Evolutionary conservation across 2,113 vertebrate species (phyloP), one percentile per base, ranked within the genome.

Genomic region (Actenoides hombroni): DNA sequence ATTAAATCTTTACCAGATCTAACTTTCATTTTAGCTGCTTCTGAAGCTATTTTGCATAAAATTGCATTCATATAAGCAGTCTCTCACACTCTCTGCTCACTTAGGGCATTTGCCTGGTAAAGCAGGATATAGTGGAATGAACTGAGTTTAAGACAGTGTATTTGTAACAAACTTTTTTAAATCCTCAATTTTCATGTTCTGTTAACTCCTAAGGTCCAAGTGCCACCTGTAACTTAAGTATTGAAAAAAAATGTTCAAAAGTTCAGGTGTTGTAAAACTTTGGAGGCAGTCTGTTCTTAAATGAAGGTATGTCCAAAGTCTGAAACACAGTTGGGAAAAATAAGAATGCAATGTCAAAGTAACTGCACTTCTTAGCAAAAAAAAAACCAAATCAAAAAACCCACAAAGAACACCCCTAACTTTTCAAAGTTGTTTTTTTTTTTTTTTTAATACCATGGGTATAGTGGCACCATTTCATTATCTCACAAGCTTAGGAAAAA

Each of bases 401-500:
- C 40, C n/a, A 9, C 33, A 33, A 25, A 60, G 13, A 35, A 59
- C 33, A 68, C 46, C 68, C 44, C 31, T 5, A 10, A 29, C 33
- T 78, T 83, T 51, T 63, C 29, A 92, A 84, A 87, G 51, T 4
- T 17, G 26, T 53, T 67, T 46, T 49, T 67, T 54, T 86, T 61
- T 82, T 81, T 46, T 86, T 82, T 51, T 42, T 12, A 79, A 77
- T 88, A 49, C 37, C 37, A 44, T 29, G 44, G 33, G 44, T 76
- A 94, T n/a, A 88, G 42, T 70, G 73, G 64, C 42, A 92, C 31
- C 39, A 82, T 85, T 93, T 89, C 88, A 88, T 63, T 89, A 81
- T 69, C 60, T 75, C 37, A 86, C 90, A 96, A 86, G 68, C 48
- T 83, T 90, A 28, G 68, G 59, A 84, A 86, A 92, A 96, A 92